phyloP scores from a whole-genome alignment of 2,888 invertebrate species.

The Xestia c-nigrum region DNA sequence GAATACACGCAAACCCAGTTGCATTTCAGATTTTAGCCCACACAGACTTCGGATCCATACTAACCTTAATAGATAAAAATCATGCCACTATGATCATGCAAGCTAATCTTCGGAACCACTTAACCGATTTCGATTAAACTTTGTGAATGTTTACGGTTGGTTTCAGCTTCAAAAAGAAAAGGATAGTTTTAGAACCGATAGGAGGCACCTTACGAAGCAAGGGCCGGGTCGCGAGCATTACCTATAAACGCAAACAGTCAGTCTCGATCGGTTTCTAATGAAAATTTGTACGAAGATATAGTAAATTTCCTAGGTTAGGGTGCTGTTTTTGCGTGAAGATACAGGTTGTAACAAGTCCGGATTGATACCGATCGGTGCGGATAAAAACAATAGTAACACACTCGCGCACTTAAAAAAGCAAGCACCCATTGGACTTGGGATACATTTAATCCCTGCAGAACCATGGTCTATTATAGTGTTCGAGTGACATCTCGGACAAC shows the following conservation, averaged over 20 bases:
- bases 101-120: not conserved
- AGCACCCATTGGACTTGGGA: too few species aligned
- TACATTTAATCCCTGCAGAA: too few species aligned
- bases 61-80: not conserved
- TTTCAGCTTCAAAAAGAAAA: not conserved
- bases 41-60: slow-evolving; percentile 26
- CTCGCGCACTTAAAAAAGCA: not conserved
- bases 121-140: not conserved
- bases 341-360: not conserved
- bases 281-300: not conserved
- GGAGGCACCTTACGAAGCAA: not conserved
- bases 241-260: not conserved
- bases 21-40: not conserved
- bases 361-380: not conserved
- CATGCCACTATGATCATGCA: not conserved
- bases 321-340: too few species aligned
- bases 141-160: not conserved
- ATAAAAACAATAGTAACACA: not conserved
- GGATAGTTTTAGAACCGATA: not conserved
- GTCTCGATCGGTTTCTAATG: too few species aligned
- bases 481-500: too few species aligned
- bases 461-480: too few species aligned
- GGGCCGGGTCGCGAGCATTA: not conserved
- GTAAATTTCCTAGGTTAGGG: not conserved
- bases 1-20: slow-evolving; percentile 20